A percentile compares a stretch with the other conserved stretches of the same genome.
Evolutionary conservation across 2,888 invertebrate genomes (phyloP).

Genomic region (Zeuzera pyrina): DNA sequence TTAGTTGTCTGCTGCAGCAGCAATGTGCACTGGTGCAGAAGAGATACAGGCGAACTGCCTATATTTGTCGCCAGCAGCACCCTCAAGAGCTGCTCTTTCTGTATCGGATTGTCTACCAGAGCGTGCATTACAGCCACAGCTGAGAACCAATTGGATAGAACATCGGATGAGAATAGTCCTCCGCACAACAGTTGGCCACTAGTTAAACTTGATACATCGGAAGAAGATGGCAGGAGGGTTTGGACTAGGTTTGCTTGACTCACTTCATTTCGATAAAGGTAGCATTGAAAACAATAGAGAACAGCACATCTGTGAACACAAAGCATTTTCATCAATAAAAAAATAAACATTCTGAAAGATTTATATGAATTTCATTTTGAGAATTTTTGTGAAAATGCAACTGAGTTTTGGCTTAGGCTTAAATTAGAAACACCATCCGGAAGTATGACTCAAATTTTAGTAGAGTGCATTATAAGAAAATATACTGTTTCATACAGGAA

Average conservation of each 20-base stretch:
- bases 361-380: too few relatives aligned
- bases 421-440: too few relatives aligned
- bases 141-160: conserved; percentile 96
- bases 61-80: conserved; percentile 91
- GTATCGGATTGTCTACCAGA: conserved; percentile 85
- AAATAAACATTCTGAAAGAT: too few relatives aligned
- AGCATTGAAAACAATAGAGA: conserved; percentile 97
- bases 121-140: conserved; percentile 93
- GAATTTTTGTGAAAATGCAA: too few relatives aligned
- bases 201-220: conserved; percentile 80
- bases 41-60: conserved; percentile 88
- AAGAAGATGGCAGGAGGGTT: conserved; percentile 90
- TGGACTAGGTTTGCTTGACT: conserved; percentile 92
- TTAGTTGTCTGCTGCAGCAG: conserved; percentile 88
- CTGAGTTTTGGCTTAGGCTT: too few relatives aligned
- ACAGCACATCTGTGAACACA: conserved; percentile 85
- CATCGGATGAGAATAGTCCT: conserved; percentile 90
- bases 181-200: conserved; percentile 94
- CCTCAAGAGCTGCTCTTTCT: conserved; percentile 91
- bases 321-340: too few relatives aligned
- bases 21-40: conserved; percentile 90
- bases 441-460: too few relatives aligned
- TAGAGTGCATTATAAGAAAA: too few relatives aligned
- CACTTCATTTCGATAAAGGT: conserved; percentile 91
- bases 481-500: too few relatives aligned